phyloP scores from a whole-genome alignment of 2,888 invertebrate genomes.

The Alentia gelatinosa region DNA sequence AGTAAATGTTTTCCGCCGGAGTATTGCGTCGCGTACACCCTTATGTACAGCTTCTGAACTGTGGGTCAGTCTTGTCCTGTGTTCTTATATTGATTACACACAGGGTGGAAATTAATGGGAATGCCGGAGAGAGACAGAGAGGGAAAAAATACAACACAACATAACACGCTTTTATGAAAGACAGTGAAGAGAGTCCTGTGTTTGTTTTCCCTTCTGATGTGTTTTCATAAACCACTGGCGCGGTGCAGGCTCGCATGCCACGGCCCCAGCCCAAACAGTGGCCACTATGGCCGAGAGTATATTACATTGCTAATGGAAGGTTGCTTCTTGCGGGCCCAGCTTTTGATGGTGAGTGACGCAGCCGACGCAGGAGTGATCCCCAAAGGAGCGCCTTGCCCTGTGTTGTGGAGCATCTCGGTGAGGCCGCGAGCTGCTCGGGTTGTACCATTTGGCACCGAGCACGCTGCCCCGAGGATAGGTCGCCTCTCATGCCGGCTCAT shows the following conservation, averaged over 20 bases:
- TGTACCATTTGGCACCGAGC: slow-evolving; percentile 27
- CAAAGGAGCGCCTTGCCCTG: slow-evolving; percentile 16
- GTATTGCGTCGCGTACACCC: background rate
- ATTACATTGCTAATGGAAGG: slow-evolving; percentile 28
- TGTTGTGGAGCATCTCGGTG: slow-evolving; percentile 5
- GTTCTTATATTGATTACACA: slow-evolving; percentile 31
- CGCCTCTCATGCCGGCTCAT: slow-evolving; percentile 24
- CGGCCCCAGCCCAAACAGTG: background rate
- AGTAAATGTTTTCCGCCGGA: background rate
- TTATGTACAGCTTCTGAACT: background rate
- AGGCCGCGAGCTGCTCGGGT: background rate
- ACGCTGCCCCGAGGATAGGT: slow-evolving; percentile 1
- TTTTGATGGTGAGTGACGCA: slow-evolving; percentile 27
- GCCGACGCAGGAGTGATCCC: background rate
- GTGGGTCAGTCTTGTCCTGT: slow-evolving; percentile 6
- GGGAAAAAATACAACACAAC: background rate
- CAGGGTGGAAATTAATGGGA: slow-evolving; percentile 15
- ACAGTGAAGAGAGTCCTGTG: background rate
- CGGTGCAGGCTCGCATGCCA: slow-evolving; percentile 24
- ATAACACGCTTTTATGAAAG: background rate
- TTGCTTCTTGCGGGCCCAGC: background rate
- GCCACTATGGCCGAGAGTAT: slow-evolving; percentile 11
- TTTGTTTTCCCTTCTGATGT: slow-evolving; percentile 11
- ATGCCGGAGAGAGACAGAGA: background rate
- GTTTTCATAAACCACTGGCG: background rate